Percentiles rank a stretch among this genome's conserved stretches.
These are phyloP conservation scores for Tyrophagus putrescentiae DNA, from an alignment of 1,140 invertebrate species.

Conservation along the genomic window DNA sequence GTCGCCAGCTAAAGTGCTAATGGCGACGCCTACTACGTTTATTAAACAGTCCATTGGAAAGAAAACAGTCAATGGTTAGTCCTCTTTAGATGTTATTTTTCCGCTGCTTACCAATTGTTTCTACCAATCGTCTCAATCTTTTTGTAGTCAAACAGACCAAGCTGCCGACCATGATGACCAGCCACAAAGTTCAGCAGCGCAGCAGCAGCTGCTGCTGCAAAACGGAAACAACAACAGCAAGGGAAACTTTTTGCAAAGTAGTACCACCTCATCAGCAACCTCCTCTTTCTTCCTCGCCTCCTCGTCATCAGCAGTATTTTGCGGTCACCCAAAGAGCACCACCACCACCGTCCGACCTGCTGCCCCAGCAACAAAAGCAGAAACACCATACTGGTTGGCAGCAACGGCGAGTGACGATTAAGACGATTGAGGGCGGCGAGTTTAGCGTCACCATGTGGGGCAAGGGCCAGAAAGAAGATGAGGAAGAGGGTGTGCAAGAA, in stretches of 20 bases:
- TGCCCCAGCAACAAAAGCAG: too few relatives aligned
- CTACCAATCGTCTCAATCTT: neutral
- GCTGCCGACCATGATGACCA: neutral
- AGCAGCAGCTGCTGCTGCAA: neutral
- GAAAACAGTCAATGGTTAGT: slow-evolving; percentile 19
- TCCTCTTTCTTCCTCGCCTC: neutral
- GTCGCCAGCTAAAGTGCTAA: slow-evolving; percentile 53
- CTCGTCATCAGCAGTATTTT: neutral
- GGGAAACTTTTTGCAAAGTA: neutral
- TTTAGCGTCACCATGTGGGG: slow-evolving; percentile 99
- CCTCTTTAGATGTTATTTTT: neutral
- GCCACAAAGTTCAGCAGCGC: neutral
- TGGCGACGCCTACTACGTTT: slow-evolving; percentile 54
- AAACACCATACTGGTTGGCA: slow-evolving; percentile 79
- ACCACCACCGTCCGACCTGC: neutral
- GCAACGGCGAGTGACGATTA: slow-evolving; percentile 94
- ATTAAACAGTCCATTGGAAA: slow-evolving; percentile 36
- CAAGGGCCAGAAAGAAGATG: slow-evolving; percentile 70
- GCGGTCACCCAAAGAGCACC: neutral
- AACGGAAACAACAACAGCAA: too few relatives aligned
- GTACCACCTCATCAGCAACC: neutral
- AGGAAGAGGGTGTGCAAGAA: slow-evolving; percentile 28
- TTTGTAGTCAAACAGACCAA: neutral
- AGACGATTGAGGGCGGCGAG: slow-evolving; percentile 92
- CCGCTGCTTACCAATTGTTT: neutral